Evolutionary conservation across 2,113 vertebrate genomes (phyloP).

Genomic region (Ranitomeya variabilis): DNA sequence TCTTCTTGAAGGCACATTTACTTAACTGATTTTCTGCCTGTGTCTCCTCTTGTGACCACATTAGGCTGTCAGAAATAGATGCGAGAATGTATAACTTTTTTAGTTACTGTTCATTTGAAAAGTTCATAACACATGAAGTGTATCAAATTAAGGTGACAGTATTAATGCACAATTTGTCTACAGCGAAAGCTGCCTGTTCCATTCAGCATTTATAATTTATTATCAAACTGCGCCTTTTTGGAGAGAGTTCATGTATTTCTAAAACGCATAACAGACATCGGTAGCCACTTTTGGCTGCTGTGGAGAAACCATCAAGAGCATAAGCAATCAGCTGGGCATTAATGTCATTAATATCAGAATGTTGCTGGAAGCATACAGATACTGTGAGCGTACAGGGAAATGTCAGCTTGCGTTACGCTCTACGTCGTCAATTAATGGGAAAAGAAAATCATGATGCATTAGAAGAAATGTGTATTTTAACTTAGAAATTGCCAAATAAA

Average conservation of each 20-base stretch:
- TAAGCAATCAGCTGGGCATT: slow-evolving; percentile 18
- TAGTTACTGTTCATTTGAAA: slow-evolving; percentile 38
- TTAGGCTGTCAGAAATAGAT: slow-evolving; percentile 17
- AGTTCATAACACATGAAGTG: slow-evolving; percentile 43
- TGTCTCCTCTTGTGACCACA: neutral
- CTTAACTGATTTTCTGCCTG: slow-evolving; percentile 36
- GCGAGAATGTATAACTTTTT: slow-evolving; percentile 35
- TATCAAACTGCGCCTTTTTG: slow-evolving; percentile 29
- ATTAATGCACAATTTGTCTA: slow-evolving; percentile 44
- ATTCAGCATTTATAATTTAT: slow-evolving; percentile 41
- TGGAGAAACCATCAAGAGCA: slow-evolving; percentile 14
- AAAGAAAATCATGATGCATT: neutral
- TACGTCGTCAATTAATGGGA: neutral
- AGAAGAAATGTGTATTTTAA: neutral
- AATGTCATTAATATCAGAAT: slow-evolving; percentile 21
- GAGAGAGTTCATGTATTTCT: slow-evolving; percentile 33
- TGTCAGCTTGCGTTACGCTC: neutral
- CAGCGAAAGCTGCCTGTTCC: slow-evolving; percentile 28
- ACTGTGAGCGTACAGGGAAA: too few species aligned
- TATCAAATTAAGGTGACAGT: slow-evolving; percentile 47
- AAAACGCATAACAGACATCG: slow-evolving; percentile 25
- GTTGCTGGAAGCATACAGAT: neutral
- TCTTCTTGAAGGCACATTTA: slow-evolving; percentile 5
- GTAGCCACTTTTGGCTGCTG: neutral
- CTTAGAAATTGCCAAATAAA: too few species aligned